phyloP scores from a whole-genome alignment of 2,888 invertebrate species.

The Choreutis nemorana region DNA sequence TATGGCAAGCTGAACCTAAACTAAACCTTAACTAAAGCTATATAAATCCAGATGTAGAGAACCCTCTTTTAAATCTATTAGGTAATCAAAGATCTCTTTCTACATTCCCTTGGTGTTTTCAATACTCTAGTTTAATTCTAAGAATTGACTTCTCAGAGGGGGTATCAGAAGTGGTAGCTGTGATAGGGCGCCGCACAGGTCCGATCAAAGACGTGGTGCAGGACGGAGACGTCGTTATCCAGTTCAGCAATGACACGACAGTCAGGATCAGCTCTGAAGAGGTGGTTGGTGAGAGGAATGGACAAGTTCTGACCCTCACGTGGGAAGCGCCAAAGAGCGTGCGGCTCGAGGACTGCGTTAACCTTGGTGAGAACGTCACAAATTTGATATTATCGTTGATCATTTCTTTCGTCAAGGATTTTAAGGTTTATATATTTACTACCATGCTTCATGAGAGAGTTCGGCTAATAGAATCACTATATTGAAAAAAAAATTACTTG shows the following conservation, averaged over 20 bases:
- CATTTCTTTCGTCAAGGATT: too few species aligned
- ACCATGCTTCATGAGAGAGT: too few species aligned
- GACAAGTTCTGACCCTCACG: constrained; percentile 32
- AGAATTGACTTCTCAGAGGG: constrained; percentile 22
- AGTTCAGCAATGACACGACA: constrained; percentile 35
- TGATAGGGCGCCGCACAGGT: constrained; percentile 38
- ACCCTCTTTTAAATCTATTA: too few species aligned
- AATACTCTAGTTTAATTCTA: too few species aligned
- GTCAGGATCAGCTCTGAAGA: constrained; percentile 32
- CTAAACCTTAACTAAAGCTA: too few species aligned
- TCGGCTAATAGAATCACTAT: too few species aligned
- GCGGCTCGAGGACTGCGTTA: constrained; percentile 39
- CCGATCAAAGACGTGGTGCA: constrained; percentile 32
- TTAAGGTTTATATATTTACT: too few species aligned
- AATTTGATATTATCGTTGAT: neutral
- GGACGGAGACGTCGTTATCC: constrained; percentile 35
- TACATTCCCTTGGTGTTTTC: too few species aligned
- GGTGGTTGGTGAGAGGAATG: constrained; percentile 21
- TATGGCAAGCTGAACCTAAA: too few species aligned
- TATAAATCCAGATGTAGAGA: too few species aligned
- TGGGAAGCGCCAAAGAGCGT: constrained; percentile 35
- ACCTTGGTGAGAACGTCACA: constrained; percentile 29
- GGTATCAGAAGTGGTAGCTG: constrained; percentile 31
- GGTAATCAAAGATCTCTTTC: too few species aligned
- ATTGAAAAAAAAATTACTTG: too few species aligned